phyloP scores from a whole-genome alignment of 2,888 invertebrate species.

The Xestia sexstrigata region DNA sequence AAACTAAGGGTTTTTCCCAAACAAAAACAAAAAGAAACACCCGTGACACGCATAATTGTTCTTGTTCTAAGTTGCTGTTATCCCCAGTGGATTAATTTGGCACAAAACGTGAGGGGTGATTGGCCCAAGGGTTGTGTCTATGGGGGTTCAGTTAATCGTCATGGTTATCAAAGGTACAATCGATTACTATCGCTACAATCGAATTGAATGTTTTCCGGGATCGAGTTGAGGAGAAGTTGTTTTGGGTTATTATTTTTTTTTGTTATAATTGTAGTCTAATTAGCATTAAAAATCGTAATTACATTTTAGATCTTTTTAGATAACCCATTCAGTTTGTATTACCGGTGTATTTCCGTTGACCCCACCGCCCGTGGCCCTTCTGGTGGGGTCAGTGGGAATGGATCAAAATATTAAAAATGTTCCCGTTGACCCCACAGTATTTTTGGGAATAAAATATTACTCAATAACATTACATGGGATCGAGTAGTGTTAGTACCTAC shows the following conservation, averaged over 20 bases:
- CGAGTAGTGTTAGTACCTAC: too few species aligned
- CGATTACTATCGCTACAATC: conserved; percentile 50
- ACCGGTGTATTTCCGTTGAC: not conserved
- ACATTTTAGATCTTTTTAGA: not conserved
- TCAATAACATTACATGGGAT: too few species aligned
- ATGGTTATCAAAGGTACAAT: conserved; percentile 60
- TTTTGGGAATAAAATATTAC: too few species aligned
- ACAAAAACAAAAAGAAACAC: conserved; percentile 35
- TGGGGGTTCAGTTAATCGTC: conserved; percentile 56
- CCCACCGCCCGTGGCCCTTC: too few species aligned
- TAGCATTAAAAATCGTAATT: not conserved
- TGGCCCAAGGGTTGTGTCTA: conserved; percentile 50
- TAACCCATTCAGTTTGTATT: not conserved
- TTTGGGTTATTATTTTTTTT: not conserved
- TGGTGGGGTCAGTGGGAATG: too few species aligned
- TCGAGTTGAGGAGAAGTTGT: conserved; percentile 6
- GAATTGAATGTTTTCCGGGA: conserved; percentile 47
- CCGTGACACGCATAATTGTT: conserved; percentile 56
- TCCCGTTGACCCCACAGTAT: too few species aligned
- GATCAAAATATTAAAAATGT: too few species aligned
- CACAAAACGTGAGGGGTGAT: conserved; percentile 56
- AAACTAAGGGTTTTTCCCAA: conserved; percentile 26
- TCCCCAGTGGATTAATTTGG: conserved; percentile 61
- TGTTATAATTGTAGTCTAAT: not conserved
- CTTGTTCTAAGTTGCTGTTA: conserved; percentile 42